These are phyloP conservation scores for Seira ritae DNA, from an alignment of 2,888 invertebrate genomes.

Conservation along the genomic window DNA sequence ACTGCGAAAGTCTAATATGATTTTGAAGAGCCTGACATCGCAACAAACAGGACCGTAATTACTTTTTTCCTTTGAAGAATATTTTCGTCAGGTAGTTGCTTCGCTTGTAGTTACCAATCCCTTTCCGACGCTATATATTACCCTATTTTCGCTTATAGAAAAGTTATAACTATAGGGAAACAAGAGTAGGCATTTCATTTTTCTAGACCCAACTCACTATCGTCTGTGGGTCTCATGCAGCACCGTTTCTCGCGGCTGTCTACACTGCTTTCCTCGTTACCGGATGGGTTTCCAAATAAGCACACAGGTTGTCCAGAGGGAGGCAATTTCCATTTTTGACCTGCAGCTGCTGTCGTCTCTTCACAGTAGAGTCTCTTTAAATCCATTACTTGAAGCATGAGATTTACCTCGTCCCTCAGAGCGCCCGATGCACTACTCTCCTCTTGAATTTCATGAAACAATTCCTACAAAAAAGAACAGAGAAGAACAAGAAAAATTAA, in stretches of 20 bases:
- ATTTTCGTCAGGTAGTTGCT: conserved; percentile 11
- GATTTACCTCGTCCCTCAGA: conserved; percentile 82
- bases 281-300: conserved; percentile 80
- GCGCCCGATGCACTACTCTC: conserved; percentile 80
- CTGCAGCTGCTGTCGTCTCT: conserved; percentile 78
- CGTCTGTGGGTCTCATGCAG: conserved; percentile 81
- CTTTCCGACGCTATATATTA: background rate
- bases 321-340: conserved; percentile 84
- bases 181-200: too few species aligned
- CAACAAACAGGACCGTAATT: conserved; percentile 25
- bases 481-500: conserved; percentile 15
- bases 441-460: conserved; percentile 83
- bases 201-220: conserved; percentile 78
- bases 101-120: background rate
- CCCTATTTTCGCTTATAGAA: too few species aligned
- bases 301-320: conserved; percentile 84
- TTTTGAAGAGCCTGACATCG: conserved; percentile 22
- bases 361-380: conserved; percentile 81
- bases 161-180: too few species aligned
- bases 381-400: conserved; percentile 83
- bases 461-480: conserved; percentile 78
- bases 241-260: conserved; percentile 74
- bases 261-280: conserved; percentile 70
- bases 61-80: conserved; percentile 21
- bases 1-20: background rate